Base-by-base conservation (phyloP, 2,888 invertebrate genomes). In the Agrilus cyanescens region DNA sequence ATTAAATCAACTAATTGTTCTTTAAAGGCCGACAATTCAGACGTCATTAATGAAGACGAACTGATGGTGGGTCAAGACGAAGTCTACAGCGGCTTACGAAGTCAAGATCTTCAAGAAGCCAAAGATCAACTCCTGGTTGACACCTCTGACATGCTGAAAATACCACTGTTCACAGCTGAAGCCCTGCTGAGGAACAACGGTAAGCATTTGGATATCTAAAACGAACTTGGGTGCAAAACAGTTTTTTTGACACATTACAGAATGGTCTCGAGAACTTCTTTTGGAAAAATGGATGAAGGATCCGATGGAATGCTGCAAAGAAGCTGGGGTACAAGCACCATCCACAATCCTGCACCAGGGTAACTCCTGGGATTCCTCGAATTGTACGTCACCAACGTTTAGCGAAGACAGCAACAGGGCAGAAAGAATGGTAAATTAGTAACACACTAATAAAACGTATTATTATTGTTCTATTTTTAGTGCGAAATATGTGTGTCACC, bases 201-300 rank as follows among this genome's bases (percentile, higher is more conserved):
- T 79, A 58, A 56, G 59, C 34, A n/a, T n/a, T 20, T 13, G n/a
- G 50, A 37, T 41, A 33, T 33, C 13, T n/a, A 29, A 29, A 31
- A 38, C 12, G 13, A 37, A 14, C 7, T 4, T 4, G 5, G 8
- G 6, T n/a, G n/a, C 29, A 40, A 10, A 12, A n/a, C 31, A 34
- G 14, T 33, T n/a, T 14, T 3, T 33, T 42, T 32, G 12, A 20
- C 20, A 33, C 31, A 12, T 7, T 58, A 16, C 57, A 81, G 80
- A 80, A 65, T 81, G 81, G 81, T 80, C 80, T 4, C 65, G 78
- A 50, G 78, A 80, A 55, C 66, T 72, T 31, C 61, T 81, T 36
- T 61, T 81, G 43, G 79, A 80, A 58, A 71, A 75, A 45, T 81
- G 81, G 81, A 79, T 80, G 73, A 71, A 70, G 46, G 76, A 81